A percentile compares a stretch with the other conserved stretches of the same genome.
Conservation (phyloP, 1,140 invertebrate species). For the Samia ricini region DNA sequence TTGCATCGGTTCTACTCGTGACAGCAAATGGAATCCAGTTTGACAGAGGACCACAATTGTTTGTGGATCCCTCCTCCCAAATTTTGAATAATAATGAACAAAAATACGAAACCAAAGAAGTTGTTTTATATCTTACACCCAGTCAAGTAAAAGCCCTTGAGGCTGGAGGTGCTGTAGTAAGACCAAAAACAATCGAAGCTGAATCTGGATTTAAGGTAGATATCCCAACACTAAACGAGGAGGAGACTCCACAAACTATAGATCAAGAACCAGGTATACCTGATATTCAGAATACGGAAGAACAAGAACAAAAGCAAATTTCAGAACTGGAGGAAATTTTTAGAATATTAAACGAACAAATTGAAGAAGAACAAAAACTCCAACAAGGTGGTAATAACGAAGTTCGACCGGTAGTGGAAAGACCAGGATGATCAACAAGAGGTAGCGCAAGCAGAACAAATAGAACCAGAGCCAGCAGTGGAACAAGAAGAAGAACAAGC, state of each 20-base stretch:
- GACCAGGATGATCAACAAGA: slow-evolving; percentile 8
- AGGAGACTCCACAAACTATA: slow-evolving; percentile 11
- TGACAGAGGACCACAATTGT: slow-evolving; percentile 38
- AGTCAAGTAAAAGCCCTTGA: slow-evolving; percentile 48
- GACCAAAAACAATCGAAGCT: not conserved
- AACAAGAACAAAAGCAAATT: slow-evolving; percentile 8
- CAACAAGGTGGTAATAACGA: not conserved
- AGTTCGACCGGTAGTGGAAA: not conserved
- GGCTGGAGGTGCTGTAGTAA: slow-evolving; percentile 28
- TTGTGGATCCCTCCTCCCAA: slow-evolving; percentile 23
- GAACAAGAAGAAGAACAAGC: not conserved
- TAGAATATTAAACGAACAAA: slow-evolving; percentile 16
- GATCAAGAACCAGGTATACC: slow-evolving; percentile 13
- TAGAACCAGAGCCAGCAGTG: not conserved
- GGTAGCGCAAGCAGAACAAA: not conserved
- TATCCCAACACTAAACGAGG: not conserved
- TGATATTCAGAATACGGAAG: slow-evolving; percentile 11
- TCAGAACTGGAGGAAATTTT: slow-evolving; percentile 13
- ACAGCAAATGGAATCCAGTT: slow-evolving; percentile 9
- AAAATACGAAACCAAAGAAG: slow-evolving; percentile 46
- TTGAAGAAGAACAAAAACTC: not conserved
- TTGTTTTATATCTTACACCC: slow-evolving; percentile 53
- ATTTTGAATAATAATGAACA: slow-evolving; percentile 11
- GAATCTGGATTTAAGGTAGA: not conserved
- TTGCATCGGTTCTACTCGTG: slow-evolving; percentile 20